phyloP scores from a whole-genome alignment of 2,888 invertebrate genomes.

The Campaea margaritaria region DNA sequence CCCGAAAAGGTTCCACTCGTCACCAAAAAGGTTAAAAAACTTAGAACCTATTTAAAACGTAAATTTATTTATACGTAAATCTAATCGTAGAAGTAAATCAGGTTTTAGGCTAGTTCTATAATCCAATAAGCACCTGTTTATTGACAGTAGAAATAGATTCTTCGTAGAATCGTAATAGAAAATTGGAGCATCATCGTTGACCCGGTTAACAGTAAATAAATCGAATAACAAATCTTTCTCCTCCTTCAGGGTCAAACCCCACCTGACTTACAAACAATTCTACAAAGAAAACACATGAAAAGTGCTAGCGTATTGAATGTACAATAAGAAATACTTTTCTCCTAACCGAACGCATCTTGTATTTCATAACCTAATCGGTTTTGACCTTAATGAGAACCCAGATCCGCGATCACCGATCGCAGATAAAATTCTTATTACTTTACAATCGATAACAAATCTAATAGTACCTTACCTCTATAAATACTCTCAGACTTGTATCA shows the following conservation, averaged over 20 bases:
- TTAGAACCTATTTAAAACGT: neutral
- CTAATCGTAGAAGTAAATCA: neutral
- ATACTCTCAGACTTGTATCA: constrained; percentile 35
- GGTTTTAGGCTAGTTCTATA: neutral
- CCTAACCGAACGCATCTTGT: no score
- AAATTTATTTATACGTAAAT: no score
- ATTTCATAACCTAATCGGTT: neutral
- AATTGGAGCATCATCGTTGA: constrained; percentile 28
- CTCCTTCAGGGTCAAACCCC: constrained; percentile 11
- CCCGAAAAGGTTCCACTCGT: neutral
- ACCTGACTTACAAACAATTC: neutral
- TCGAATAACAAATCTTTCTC: constrained; percentile 34
- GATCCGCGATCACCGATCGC: constrained; percentile 44
- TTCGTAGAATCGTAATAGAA: constrained; percentile 17
- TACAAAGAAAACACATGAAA: neutral
- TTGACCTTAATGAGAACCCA: no score
- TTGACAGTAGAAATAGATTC: constrained; percentile 12
- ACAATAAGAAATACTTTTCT: neutral
- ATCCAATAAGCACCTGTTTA: constrained; percentile 8
- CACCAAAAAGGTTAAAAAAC: neutral
- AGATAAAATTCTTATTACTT: constrained; percentile 41
- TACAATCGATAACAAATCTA: constrained; percentile 20
- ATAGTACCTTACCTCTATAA: constrained; percentile 28
- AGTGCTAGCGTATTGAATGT: neutral
- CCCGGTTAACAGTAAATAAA: constrained; percentile 28